phyloP scores from a whole-genome alignment of 1,140 invertebrate genomes.

The Zaprionus gabonicus region DNA sequence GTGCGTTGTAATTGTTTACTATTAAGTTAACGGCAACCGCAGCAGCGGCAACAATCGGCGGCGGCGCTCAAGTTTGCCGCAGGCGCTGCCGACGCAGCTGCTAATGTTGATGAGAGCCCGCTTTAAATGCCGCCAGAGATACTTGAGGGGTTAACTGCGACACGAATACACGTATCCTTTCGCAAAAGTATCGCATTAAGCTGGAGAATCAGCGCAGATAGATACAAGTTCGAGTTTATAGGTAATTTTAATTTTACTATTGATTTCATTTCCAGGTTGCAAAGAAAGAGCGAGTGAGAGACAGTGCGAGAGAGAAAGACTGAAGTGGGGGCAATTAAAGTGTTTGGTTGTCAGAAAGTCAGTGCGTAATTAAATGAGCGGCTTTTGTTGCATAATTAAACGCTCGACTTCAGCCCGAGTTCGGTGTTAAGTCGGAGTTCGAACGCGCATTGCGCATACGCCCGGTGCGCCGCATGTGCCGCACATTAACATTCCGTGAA shows the following conservation, averaged over 20 bases:
- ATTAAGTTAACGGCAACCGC: constrained; percentile 79
- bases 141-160: constrained; percentile 67
- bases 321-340: constrained; percentile 1
- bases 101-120: constrained; percentile 52
- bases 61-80: constrained; percentile 46
- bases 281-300: neutral
- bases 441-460: constrained; percentile 52
- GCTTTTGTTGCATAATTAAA: constrained; percentile 77
- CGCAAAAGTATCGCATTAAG: constrained; percentile 35
- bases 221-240: constrained; percentile 24
- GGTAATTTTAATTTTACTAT: constrained; percentile 55
- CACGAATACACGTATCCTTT: constrained; percentile 60
- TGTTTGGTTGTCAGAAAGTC: constrained; percentile 27
- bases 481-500: constrained; percentile 59
- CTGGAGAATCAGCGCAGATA: constrained; percentile 29
- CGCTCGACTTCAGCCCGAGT: constrained; percentile 41
- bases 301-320: neutral
- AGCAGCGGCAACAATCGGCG: constrained; percentile 71
- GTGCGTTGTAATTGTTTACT: constrained; percentile 74
- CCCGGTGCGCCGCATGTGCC: constrained; percentile 50
- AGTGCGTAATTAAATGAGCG: constrained; percentile 69
- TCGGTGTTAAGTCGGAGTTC: neutral
- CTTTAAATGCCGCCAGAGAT: constrained; percentile 48
- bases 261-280: constrained; percentile 47
- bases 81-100: constrained; percentile 32